Base-by-base conservation (phyloP, 2,113 vertebrate species). In the Phainopepla nitens region DNA sequence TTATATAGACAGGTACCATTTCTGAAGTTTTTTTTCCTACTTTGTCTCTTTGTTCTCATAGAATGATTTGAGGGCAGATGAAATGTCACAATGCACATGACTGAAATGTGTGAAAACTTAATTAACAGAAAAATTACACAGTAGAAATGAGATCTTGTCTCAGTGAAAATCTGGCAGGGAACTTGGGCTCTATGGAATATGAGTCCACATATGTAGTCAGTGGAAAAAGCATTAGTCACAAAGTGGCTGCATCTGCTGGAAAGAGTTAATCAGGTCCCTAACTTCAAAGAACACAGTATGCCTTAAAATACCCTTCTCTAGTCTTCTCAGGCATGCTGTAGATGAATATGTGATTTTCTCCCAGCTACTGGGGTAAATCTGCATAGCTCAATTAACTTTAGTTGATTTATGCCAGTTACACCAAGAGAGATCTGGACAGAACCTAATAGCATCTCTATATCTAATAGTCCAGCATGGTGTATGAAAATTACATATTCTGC, bases 61-160 rank as follows among this genome's bases (percentile, higher is more conserved):
- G 56, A 83, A 86, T 42, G n/a, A 81, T 92, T 57, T 53, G 20
- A 39, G 65, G 88, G 25, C 51, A 83, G 71, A 90, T 49, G 75
- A 93, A 95, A 90, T 81, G 82, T 29, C 82, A 82, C 21, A 70
- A 31, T 83, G 36, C 47, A 78, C 76, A 45, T 78, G 51, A 93
- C 60, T 87, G 42, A 92, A 90, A 95, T 49, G 51, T 82, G 50
- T 86, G 90, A 90, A 95, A 91, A 73, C 68, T 83, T 93, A 94
- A 91, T 91, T 93, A 92, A 92, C 27, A 81, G 71, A 86, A 80
- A 86, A 92, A 93, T 92, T 95, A 14, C 35, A 41, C 24, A 77
- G 79, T 56, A 82, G 60, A 93, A 62, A 65, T 35, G n/a, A 58
- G 47, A 75, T 79, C 42, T 82, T 72, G 24, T 65, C 51, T 66